These are phyloP conservation scores for Anser brachyrhynchus DNA, from an alignment of 2,113 vertebrate genomes.

Conservation along the genomic window DNA sequence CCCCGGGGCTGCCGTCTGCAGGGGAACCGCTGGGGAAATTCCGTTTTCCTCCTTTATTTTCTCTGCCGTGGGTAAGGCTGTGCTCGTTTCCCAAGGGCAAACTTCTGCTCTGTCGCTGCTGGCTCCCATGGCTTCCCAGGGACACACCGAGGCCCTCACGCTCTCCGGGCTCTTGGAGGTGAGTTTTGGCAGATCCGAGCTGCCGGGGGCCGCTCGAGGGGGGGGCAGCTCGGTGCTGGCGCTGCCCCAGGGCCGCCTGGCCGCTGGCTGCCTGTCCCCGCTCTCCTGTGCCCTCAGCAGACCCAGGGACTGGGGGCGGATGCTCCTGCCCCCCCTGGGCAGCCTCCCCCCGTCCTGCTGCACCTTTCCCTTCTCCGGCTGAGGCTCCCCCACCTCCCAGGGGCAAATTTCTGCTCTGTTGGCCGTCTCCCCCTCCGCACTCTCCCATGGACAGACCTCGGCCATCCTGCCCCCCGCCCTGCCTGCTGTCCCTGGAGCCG, in stretches of 20 bases:
- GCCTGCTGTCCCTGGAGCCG: neutral
- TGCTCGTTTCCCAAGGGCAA: constrained; percentile 46
- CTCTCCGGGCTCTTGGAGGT: neutral
- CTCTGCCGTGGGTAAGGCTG: neutral
- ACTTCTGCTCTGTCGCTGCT: neutral
- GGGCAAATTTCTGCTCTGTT: constrained; percentile 65
- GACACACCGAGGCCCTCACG: constrained; percentile 49
- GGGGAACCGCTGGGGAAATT: neutral
- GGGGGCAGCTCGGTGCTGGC: neutral
- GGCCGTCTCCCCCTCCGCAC: neutral
- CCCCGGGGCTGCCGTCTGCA: fast-evolving
- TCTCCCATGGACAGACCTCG: constrained; percentile 73
- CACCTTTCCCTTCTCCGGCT: neutral
- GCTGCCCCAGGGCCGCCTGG: neutral
- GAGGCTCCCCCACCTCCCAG: constrained; percentile 26
- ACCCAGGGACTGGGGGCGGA: neutral
- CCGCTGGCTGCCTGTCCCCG: neutral
- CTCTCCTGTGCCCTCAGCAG: neutral
- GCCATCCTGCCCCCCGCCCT: neutral
- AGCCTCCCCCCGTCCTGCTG: neutral
- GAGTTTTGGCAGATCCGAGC: neutral
- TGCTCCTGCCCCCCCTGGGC: neutral
- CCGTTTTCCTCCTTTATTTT: neutral
- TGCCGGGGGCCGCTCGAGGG: neutral
- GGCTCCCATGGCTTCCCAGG: constrained; percentile 56